A percentile compares a stretch with the other conserved stretches of the same genome.
Conservation (phyloP, 2,888 invertebrate genomes). For the Macrosiphum euphorbiae region DNA sequence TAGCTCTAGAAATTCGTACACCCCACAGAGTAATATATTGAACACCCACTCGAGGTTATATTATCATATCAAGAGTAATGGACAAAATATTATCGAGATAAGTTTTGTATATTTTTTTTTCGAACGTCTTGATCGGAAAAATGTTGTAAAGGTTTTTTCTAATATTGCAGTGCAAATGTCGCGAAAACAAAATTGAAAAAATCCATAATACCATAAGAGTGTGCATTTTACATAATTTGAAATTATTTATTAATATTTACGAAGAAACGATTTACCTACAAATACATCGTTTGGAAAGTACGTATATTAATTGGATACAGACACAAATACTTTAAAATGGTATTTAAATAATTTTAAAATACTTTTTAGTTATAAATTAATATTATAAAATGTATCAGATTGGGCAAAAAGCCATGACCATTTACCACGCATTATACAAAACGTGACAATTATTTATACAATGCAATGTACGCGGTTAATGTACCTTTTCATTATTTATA, state of each 20-base stretch:
- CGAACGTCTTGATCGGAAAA: neutral
- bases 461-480: neutral
- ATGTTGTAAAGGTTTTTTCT: neutral
- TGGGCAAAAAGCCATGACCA: neutral
- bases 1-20: neutral
- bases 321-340: neutral
- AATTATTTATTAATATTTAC: neutral
- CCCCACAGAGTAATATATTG: no score
- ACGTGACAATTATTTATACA: neutral
- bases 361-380: neutral
- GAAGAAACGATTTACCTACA: neutral
- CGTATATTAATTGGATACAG: neutral
- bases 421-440: neutral
- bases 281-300: neutral
- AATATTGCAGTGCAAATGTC: neutral
- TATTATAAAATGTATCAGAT: neutral
- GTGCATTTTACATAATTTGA: neutral
- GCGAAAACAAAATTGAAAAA: neutral
- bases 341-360: neutral
- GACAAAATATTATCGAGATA: neutral
- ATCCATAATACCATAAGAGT: neutral
- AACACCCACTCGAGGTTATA: neutral
- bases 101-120: neutral
- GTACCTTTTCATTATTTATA: neutral
- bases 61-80: no score